Base-by-base conservation (phyloP, 2,797 vertebrate species). In the Peromyscus eremicus region DNA sequence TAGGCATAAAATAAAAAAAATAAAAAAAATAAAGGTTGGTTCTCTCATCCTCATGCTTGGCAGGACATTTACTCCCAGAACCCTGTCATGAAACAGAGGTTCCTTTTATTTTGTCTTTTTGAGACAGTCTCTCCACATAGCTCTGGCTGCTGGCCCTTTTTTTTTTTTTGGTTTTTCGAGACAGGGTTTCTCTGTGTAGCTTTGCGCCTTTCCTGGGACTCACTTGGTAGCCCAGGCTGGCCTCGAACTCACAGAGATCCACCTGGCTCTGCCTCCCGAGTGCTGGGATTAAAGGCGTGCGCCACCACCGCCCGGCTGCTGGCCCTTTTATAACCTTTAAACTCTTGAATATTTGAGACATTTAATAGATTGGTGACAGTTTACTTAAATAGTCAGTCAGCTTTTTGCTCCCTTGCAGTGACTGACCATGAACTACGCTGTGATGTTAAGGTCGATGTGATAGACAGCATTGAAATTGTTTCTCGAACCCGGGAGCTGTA, bases 401-500 rank as follows among this genome's bases (percentile, higher is more conserved):
- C 91, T 64, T 95, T 92, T 83, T 92, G 82, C 7, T 95, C 94
- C 57, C 2, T 97, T 92, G 43, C 92, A 99, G 98, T 98, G 95
- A 98, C 98, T 8, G 98, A 98, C 80, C 98, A 97, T 68, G 96
- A 98, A 77, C 97, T 99, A n/a, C 98, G 97, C 77, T 98, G 98
- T 68, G 98, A 98, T 81, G 98, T 99, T 84, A 98, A 98, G 71
- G 97, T 98, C 55, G 98, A 98, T 92, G 96, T 98, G 66, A 98
- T 99, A 71, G 40, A 96, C 62, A 97, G 87, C 71, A 97, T 98
- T 81, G 98, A 98, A 94, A 98, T 99, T 64, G 52, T 98, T 37
- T 98, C 98, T 73, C 98, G 98, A 46, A 97, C 98, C 7, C 97
- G 98, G 62, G 98, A 98, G 71, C 97, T 98, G 70, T 98, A 98